Percentiles rank a stretch among this genome's conserved stretches.
Conservation (phyloP, 2,113 vertebrate species). For the Sarotherodon lohbergeri region DNA sequence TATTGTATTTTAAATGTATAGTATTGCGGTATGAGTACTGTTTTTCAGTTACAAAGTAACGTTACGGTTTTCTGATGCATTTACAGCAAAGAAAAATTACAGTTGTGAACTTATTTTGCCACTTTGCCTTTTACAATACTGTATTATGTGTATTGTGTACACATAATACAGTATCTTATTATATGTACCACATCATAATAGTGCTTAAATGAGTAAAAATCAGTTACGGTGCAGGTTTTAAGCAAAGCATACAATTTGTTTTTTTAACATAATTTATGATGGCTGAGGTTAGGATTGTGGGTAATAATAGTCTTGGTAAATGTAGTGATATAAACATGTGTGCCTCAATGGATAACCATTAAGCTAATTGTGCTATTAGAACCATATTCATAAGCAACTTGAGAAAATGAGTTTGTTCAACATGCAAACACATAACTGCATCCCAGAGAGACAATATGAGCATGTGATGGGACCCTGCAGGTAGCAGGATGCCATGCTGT, state of each 20-base stretch:
- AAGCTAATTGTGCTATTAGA: background rate
- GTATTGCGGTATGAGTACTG: background rate
- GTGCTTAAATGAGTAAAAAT: background rate
- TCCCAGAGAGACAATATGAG: constrained; percentile 10
- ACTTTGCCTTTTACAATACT: background rate
- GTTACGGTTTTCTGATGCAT: background rate
- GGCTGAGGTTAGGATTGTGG: background rate
- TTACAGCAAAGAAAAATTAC: background rate
- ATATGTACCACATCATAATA: background rate
- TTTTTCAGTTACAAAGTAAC: background rate
- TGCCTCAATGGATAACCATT: background rate
- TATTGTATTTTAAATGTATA: background rate
- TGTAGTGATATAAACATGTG: background rate
- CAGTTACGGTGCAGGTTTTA: background rate
- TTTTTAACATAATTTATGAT: background rate
- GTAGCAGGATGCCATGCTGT: constrained; percentile 21
- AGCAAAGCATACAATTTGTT: background rate
- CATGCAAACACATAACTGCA: background rate
- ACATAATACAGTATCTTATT: background rate
- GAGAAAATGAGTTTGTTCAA: background rate
- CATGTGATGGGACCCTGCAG: constrained; percentile 25
- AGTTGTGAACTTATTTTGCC: background rate
- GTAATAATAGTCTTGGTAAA: background rate
- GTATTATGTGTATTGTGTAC: background rate
- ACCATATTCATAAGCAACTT: background rate